Base-by-base conservation (phyloP, 2,113 vertebrate genomes). In the Talpa occidentalis region DNA sequence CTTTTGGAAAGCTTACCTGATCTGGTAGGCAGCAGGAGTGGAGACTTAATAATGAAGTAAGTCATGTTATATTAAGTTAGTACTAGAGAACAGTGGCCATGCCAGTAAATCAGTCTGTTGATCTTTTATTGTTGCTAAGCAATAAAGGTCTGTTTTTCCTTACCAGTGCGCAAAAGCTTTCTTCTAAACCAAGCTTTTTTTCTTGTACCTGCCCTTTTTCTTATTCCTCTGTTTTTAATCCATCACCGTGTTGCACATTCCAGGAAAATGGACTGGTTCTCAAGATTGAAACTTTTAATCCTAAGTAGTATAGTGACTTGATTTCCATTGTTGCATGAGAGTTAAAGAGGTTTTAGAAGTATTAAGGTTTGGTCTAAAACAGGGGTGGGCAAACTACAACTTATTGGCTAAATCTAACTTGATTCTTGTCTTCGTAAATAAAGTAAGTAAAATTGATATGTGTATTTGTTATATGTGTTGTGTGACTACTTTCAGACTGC, bases 271-370 rank as follows among this genome's bases (percentile, higher is more conserved):
- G 49, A 52, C 19, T 82, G 28, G 24, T 85, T 80, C 67, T 92
- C 73, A 88, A 4, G 76, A 67, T 49, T 72, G 59, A 93, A 90
- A 76, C 56, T 67, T 91, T 54, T 22, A 62, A 82, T 91, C 26
- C 42, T 17, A 80, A 67, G 11, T 40, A 82, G 59, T 47, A 69
- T 62, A 26, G 35, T 96, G 59, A 62, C 24, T 66, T 95, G 59
- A 76, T 81, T 93, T 95, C 28, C 10, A 60, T 52, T 82, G n/a
- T 77, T 60, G 89, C 47, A 73, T 4, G 47, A 56, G 21, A 66
- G n/a, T 69, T 91, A 78, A 77, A 72, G 59, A 52, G 30, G 2
- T 70, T 94, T 94, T 87, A 54, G 37, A 77, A 94, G 30, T 49
- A 37, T 16, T 26, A 15, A 80, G 30, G 6, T 32, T 72, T 81